Conservation (phyloP, 2,888 invertebrate species). For the Heliconius cydno region DNA sequence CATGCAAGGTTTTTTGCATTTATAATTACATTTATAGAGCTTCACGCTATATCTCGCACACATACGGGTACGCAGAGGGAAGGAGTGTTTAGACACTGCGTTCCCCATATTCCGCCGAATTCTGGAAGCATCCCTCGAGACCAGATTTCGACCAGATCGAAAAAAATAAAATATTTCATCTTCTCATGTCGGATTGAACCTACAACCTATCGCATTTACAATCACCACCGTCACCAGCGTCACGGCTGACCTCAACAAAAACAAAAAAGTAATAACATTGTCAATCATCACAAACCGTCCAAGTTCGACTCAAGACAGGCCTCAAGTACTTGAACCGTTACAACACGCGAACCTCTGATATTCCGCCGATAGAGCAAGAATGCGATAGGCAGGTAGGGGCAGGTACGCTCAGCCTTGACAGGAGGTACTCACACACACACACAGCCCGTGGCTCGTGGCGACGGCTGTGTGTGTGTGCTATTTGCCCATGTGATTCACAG, state of each 20-base stretch:
- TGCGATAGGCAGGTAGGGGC: constrained; percentile 73
- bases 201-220: too few relatives aligned
- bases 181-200: too few relatives aligned
- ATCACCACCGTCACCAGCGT: too few relatives aligned
- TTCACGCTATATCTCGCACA: too few relatives aligned
- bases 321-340: constrained; percentile 64
- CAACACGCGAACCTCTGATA: constrained; percentile 67
- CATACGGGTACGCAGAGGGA: too few relatives aligned
- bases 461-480: constrained; percentile 62
- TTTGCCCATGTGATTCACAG: constrained; percentile 80
- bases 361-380: constrained; percentile 75
- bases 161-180: too few relatives aligned
- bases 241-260: too few relatives aligned
- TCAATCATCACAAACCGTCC: constrained; percentile 54
- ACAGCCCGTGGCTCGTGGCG: not conserved
- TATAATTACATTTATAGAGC: constrained; percentile 59
- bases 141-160: too few relatives aligned
- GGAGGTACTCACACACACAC: constrained; percentile 47
- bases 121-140: too few relatives aligned
- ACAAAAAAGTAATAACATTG: constrained; percentile 56
- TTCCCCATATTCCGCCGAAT: too few relatives aligned
- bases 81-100: too few relatives aligned
- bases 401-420: constrained; percentile 60
- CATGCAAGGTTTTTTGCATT: constrained; percentile 61
- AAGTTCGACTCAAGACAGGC: constrained; percentile 55